Conservation (phyloP, 2,113 vertebrate genomes). For the Rutilus rutilus region DNA sequence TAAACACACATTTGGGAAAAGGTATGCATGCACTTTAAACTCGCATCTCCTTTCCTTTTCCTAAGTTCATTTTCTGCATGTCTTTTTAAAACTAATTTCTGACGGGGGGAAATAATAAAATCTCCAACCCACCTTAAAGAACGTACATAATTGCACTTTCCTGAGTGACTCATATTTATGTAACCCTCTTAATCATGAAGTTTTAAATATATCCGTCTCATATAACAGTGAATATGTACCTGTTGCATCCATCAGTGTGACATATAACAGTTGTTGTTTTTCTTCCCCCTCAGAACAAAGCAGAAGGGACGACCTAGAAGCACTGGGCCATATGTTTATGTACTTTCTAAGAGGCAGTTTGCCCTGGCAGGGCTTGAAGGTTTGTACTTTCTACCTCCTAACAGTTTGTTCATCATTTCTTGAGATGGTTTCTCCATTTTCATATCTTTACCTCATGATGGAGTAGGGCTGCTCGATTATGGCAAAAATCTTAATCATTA, state of each 20-base stretch:
- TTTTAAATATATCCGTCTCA: not conserved
- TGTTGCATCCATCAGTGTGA: not conserved
- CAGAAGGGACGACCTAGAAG: constrained; percentile 95
- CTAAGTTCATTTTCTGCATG: not conserved
- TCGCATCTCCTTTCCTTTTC: not conserved
- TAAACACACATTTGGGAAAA: constrained; percentile 97
- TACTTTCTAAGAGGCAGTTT: constrained; percentile 96
- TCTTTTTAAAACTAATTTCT: not conserved
- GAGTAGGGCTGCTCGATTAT: no score
- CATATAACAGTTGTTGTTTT: constrained; percentile 11
- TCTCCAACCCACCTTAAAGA: not conserved
- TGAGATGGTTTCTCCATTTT: not conserved
- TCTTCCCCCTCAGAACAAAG: constrained; percentile 86
- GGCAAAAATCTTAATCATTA: no score
- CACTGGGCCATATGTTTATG: constrained; percentile 98
- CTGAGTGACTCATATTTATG: constrained; percentile 28
- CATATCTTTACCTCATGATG: not conserved
- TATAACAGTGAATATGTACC: not conserved
- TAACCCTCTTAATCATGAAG: constrained; percentile 6
- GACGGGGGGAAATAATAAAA: not conserved
- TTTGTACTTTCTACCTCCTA: constrained; percentile 56
- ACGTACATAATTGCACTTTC: not conserved
- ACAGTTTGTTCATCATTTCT: not conserved
- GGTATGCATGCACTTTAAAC: constrained; percentile 69
- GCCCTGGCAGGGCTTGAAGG: constrained; percentile 98